Conservation (phyloP, 2,113 vertebrate species). For the Gulo gulo region DNA sequence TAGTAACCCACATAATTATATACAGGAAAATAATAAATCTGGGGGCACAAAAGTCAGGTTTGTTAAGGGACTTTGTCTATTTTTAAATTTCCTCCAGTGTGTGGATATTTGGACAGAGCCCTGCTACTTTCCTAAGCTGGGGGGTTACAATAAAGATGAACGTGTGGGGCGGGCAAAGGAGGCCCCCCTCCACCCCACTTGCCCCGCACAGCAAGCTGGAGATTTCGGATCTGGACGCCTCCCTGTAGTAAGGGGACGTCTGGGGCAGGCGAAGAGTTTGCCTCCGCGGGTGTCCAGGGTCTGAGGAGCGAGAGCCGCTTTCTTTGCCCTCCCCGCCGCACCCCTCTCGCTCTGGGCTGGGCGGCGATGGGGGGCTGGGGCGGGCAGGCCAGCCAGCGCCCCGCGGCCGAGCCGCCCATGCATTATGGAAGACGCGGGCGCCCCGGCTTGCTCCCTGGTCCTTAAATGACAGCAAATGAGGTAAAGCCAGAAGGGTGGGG, state of each 20-base stretch:
- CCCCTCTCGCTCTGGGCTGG: background rate
- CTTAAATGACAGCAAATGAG: constrained; percentile 81
- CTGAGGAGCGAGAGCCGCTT: background rate
- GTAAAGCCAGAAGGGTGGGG: constrained; percentile 78
- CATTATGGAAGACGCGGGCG: constrained; percentile 71
- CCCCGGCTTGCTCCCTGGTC: constrained; percentile 67
- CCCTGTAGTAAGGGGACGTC: background rate
- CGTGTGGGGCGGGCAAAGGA: background rate
- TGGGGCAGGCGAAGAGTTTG: background rate
- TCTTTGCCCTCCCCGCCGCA: background rate
- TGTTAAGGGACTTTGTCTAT: background rate
- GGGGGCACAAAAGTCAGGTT: background rate
- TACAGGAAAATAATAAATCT: background rate
- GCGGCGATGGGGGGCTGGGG: background rate
- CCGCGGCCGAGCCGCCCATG: constrained; percentile 48
- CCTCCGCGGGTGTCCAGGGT: background rate
- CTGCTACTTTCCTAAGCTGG: background rate
- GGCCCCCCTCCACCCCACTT: background rate
- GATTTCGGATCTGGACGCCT: background rate
- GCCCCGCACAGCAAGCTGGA: background rate
- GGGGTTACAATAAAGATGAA: background rate
- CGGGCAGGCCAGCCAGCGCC: constrained; percentile 29
- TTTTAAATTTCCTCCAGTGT: background rate
- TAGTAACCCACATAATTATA: background rate
- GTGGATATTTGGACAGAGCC: background rate